These are phyloP conservation scores for Blera fallax DNA, from an alignment of 2,888 invertebrate species.

Conservation along the genomic window DNA sequence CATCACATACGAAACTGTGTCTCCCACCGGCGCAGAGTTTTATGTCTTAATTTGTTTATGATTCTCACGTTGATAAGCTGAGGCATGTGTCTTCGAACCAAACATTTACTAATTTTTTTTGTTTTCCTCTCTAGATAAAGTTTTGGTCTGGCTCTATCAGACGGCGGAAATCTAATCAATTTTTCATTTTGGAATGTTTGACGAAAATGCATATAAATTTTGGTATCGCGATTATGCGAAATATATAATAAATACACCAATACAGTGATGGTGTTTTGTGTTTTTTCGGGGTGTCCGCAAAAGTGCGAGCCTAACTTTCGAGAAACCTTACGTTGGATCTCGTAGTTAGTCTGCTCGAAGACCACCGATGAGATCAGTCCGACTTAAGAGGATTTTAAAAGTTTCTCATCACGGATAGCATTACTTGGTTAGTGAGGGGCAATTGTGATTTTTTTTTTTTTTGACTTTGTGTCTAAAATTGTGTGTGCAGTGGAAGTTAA, in stretches of 20 bases:
- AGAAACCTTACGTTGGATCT: neutral
- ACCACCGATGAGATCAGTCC: constrained; percentile 15
- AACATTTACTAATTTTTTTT: neutral
- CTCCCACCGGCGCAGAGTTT: neutral
- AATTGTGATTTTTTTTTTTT: neutral
- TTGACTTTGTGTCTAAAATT: neutral
- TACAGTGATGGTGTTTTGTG: neutral
- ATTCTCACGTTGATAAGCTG: neutral
- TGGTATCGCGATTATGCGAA: constrained; percentile 16
- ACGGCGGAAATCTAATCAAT: constrained; percentile 14
- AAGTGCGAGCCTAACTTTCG: neutral
- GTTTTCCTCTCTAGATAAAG: neutral
- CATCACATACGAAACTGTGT: neutral
- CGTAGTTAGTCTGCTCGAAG: constrained; percentile 9
- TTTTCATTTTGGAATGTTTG: constrained; percentile 19
- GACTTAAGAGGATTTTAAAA: neutral
- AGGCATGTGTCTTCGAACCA: neutral
- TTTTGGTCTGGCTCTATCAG: neutral
- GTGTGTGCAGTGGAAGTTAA: neutral
- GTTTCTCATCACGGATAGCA: neutral
- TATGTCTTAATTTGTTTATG: constrained; percentile 38
- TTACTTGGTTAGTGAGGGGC: neutral
- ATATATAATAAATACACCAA: constrained; percentile 17
- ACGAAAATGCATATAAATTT: neutral
- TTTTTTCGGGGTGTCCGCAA: neutral